Percentiles rank a stretch among this genome's conserved stretches.
phyloP scores from a whole-genome alignment of 2,113 vertebrate species.

The Elaphurus davidianus region DNA sequence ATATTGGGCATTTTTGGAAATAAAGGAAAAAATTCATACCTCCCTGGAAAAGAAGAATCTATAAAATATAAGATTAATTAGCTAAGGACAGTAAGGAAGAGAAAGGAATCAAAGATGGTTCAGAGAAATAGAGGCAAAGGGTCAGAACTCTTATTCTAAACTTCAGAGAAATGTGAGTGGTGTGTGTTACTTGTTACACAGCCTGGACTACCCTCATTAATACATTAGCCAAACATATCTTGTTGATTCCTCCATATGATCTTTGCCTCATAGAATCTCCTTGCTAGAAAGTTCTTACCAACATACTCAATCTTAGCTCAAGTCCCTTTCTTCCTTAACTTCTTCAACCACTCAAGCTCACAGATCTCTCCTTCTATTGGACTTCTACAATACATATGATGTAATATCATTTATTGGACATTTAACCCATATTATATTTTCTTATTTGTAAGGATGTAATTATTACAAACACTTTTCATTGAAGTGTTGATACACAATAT shows the following conservation, averaged over 20 bases:
- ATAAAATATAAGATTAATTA: neutral
- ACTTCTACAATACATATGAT: neutral
- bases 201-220: neutral
- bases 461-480: neutral
- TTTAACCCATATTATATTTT: neutral
- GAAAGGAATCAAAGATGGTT: neutral
- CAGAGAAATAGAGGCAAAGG: neutral
- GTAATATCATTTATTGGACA: neutral
- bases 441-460: neutral
- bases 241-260: neutral
- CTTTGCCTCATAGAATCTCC: neutral
- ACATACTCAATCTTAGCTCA: neutral
- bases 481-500: neutral
- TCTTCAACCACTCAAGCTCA: neutral
- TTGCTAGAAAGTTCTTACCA: neutral
- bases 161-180: neutral
- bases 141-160: neutral
- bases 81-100: neutral
- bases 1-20: neutral
- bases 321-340: neutral
- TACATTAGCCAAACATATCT: neutral
- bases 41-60: neutral
- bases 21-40: neutral
- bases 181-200: neutral
- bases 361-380: neutral